Percentiles rank a stretch among this genome's conserved stretches.
Evolutionary conservation across 2,113 vertebrate genomes (phyloP).

Genomic region (Tragulus kanchil): DNA sequence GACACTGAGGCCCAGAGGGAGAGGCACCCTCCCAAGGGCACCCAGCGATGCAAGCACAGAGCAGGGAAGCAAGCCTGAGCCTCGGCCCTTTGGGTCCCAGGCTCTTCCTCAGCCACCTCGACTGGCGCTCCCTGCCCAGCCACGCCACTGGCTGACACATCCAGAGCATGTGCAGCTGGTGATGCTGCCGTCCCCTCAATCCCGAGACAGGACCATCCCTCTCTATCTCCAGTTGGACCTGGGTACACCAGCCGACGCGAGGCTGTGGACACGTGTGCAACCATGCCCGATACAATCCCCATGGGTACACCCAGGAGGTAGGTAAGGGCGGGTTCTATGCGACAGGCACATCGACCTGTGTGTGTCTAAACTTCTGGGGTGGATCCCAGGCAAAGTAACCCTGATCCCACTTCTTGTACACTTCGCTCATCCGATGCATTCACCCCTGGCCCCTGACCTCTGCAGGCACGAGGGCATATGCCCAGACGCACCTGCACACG

Average conservation of each 20-base stretch:
- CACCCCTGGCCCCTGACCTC: not conserved
- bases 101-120: not conserved
- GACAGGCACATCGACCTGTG: not conserved
- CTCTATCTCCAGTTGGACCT: not conserved
- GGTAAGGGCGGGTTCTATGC: not conserved
- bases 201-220: not conserved
- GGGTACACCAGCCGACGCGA: rapidly evolving
- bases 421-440: not conserved
- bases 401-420: not conserved
- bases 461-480: rapidly evolving
- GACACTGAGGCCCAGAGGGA: not conserved
- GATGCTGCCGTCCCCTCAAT: rapidly evolving
- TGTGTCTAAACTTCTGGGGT: not conserved
- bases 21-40: not conserved
- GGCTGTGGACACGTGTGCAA: rapidly evolving
- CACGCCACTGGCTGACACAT: rapidly evolving
- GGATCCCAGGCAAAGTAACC: not conserved
- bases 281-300: not conserved
- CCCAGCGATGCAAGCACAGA: not conserved
- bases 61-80: no score
- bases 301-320: rapidly evolving
- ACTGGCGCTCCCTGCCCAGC: no score
- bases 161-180: not conserved
- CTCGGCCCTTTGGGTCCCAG: not conserved
- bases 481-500: not conserved